Conservation (phyloP, 2,797 vertebrate genomes). For the Sebastes steindachneri region DNA sequence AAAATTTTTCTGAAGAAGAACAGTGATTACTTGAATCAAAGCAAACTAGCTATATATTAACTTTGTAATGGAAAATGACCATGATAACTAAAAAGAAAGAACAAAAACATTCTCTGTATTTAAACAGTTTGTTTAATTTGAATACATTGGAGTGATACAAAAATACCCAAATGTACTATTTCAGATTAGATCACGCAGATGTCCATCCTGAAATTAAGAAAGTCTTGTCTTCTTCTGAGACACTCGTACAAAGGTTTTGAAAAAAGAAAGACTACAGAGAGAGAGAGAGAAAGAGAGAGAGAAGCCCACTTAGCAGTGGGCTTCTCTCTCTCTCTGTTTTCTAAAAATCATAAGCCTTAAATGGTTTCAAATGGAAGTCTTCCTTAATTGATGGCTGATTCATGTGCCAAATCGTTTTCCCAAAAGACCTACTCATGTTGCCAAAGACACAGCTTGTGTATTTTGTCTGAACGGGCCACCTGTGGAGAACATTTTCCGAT, state of each 20-base stretch:
- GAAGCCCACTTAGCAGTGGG: neutral
- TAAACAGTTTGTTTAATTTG: neutral
- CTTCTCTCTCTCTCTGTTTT: too few species aligned
- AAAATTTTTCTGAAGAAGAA: neutral
- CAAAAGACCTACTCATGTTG: neutral
- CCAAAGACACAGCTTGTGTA: neutral
- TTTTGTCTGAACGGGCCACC: neutral
- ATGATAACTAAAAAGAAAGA: neutral
- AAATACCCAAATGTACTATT: neutral
- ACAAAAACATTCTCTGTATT: neutral
- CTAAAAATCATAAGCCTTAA: neutral
- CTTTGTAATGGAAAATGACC: neutral
- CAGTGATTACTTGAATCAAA: neutral
- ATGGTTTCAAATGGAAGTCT: neutral
- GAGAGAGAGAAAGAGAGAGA: neutral
- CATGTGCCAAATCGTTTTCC: neutral
- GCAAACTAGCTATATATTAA: neutral
- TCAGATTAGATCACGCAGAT: neutral
- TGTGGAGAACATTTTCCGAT: neutral
- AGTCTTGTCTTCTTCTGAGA: neutral
- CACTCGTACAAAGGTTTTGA: neutral
- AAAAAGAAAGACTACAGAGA: neutral
- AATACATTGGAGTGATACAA: neutral
- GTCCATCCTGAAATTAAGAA: neutral
- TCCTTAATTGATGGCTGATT: neutral